Percentiles rank a stretch among this genome's conserved stretches.
These are phyloP conservation scores for Hafferia zeledoni DNA, from an alignment of 2,797 vertebrate species.

Conservation along the genomic window DNA sequence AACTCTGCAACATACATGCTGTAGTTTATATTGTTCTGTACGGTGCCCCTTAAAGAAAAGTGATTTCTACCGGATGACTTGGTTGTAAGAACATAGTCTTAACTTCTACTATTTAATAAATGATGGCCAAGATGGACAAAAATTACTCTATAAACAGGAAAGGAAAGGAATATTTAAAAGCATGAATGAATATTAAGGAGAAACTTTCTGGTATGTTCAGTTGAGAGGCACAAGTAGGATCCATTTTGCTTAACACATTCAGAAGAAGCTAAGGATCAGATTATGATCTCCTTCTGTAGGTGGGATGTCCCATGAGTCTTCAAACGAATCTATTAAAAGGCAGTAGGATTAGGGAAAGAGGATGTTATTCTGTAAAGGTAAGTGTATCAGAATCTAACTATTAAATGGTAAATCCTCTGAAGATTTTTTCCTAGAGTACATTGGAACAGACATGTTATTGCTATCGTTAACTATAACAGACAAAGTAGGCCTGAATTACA, in stretches of 20 bases:
- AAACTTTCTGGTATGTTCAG: neutral
- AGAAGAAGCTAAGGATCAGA: neutral
- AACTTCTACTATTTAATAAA: neutral
- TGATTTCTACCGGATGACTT: neutral
- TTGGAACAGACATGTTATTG: neutral
- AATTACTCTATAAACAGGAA: neutral
- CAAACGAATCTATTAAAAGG: neutral
- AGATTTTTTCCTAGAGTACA: neutral
- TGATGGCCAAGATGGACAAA: neutral
- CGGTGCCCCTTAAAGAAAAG: neutral
- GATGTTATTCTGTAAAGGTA: neutral
- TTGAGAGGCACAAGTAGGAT: neutral
- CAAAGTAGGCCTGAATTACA: neutral
- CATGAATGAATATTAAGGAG: neutral
- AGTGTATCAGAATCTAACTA: neutral
- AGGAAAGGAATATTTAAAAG: neutral
- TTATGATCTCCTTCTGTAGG: neutral
- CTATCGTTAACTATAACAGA: neutral
- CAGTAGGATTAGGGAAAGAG: neutral
- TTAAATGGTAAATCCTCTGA: slow-evolving; percentile 22
- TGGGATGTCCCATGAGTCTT: neutral
- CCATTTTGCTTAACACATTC: neutral
- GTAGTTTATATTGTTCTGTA: neutral
- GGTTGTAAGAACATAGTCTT: neutral
- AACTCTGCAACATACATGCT: neutral